phyloP scores from a whole-genome alignment of 2,888 invertebrate species.

The Incurvaria masculella region DNA sequence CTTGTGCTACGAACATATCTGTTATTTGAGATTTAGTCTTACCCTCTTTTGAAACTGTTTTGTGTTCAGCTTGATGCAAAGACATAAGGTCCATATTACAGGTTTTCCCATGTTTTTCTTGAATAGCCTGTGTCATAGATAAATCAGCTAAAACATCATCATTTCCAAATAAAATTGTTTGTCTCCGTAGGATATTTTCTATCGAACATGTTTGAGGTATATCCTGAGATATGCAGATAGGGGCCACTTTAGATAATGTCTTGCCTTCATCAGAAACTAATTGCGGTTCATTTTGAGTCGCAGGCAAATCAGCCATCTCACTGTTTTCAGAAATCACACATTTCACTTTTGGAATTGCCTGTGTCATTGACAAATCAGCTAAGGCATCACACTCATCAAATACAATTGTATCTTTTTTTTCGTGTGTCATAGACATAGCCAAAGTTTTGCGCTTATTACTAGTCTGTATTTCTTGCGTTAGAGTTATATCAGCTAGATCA shows the following conservation, averaged over 20 bases:
- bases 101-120: constrained; percentile 17
- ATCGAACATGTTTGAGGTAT: too few relatives aligned
- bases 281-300: not conserved
- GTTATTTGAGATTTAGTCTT: not conserved
- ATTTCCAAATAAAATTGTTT: not conserved
- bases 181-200: not conserved
- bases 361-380: constrained; percentile 5
- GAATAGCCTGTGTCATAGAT: not conserved
- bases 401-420: constrained; percentile 18
- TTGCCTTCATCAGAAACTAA: not conserved
- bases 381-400: constrained; percentile 6
- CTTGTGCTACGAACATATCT: constrained; percentile 5
- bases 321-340: not conserved
- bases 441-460: not conserved
- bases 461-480: constrained; percentile 19
- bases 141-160: not conserved
- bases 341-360: constrained; percentile 7
- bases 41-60: not conserved
- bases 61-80: not conserved
- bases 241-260: constrained; percentile 5
- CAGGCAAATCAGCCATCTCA: not conserved
- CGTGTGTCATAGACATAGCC: constrained; percentile 10
- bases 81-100: constrained; percentile 17
- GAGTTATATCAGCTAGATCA: constrained; percentile 18
- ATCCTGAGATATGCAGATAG: too few relatives aligned